Conservation (phyloP, 2,888 invertebrate species). For the Andrena chrysosceles region DNA sequence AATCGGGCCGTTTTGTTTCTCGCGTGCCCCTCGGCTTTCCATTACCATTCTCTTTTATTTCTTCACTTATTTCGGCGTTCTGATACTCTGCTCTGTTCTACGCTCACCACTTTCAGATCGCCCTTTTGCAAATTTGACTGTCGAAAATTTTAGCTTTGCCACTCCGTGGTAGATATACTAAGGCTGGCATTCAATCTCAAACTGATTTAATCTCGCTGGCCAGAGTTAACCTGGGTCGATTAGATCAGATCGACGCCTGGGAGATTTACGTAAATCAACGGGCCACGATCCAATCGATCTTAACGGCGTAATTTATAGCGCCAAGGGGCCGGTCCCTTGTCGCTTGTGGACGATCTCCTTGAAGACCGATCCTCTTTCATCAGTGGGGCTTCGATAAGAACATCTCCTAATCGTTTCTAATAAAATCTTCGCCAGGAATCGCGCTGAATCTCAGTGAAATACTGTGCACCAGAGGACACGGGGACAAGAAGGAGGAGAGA, state of each 20-base stretch:
- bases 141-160: constrained; percentile 10
- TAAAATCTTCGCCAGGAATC: background rate
- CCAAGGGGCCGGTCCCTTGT: background rate
- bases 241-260: constrained; percentile 23
- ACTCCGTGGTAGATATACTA: background rate
- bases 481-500: background rate
- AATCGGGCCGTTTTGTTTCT: constrained; percentile 10
- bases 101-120: background rate
- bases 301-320: constrained; percentile 24
- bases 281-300: constrained; percentile 31
- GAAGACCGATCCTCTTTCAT: background rate
- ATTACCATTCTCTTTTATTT: background rate
- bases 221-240: constrained; percentile 34
- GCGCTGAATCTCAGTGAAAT: background rate
- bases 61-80: background rate
- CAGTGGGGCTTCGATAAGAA: no score
- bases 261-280: constrained; percentile 45
- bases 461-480: background rate
- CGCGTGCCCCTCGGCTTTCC: constrained; percentile 35
- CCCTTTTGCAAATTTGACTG: constrained; percentile 12
- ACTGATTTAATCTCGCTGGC: constrained; percentile 30
- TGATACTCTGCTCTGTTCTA: background rate
- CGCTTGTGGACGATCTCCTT: constrained; percentile 4
- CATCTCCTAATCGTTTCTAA: no score
- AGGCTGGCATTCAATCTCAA: background rate